These are phyloP conservation scores for Gila robusta DNA, from an alignment of 2,797 vertebrate genomes.

Conservation along the genomic window DNA sequence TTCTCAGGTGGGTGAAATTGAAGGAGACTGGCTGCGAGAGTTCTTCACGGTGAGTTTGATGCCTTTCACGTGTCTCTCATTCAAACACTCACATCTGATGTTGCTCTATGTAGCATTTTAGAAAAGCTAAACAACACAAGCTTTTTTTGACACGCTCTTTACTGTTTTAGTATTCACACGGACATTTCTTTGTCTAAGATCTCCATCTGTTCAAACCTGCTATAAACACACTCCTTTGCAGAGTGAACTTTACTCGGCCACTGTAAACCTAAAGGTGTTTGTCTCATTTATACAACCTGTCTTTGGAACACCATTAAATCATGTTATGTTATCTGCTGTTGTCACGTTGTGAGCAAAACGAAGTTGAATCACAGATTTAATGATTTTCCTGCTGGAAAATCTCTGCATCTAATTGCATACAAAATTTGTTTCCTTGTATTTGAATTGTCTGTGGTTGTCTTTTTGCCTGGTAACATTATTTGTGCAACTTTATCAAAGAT, in stretches of 20 bases:
- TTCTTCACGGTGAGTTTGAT: constrained; percentile 77
- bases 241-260: constrained; percentile 28
- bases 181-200: neutral
- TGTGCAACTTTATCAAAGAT: neutral
- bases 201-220: constrained; percentile 24
- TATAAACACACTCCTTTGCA: neutral
- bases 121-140: neutral
- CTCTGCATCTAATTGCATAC: neutral
- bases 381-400: neutral
- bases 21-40: constrained; percentile 83
- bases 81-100: neutral
- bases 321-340: neutral
- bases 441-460: neutral
- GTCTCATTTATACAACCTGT: constrained; percentile 4
- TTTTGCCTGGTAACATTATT: neutral
- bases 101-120: neutral
- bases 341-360: neutral
- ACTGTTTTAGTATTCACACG: neutral
- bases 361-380: constrained; percentile 3
- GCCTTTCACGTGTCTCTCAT: neutral
- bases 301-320: constrained; percentile 13
- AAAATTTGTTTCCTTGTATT: neutral
- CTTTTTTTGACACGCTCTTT: neutral
- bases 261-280: constrained; percentile 30
- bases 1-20: constrained; percentile 80